Evolutionary conservation across 1,140 invertebrate genomes (phyloP), one percentile per base, ranked within the genome.

Genomic region (Vollenhovia emeryi): DNA sequence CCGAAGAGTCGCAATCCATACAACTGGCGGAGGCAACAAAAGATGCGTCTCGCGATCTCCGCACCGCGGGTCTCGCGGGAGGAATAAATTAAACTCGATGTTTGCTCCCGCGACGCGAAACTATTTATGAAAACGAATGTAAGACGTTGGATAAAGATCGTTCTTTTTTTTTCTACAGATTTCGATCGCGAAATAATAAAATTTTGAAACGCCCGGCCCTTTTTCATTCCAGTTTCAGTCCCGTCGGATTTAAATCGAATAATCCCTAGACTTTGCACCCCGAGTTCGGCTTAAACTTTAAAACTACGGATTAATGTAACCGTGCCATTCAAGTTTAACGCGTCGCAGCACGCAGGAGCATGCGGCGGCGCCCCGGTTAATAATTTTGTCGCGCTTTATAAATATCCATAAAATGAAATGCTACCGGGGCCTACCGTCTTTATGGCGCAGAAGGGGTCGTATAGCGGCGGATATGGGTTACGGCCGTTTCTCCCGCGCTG

Each of bases 381-480:
- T 57, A 82, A 73, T 82, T 73, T 71, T 68, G 50, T 69, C 66
- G 50, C 50, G 24, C 18, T 50, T 73, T 82, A 71, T 80, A 82
- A 71, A 82, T 82, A 82, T 82, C 66, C 64, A 82, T 71, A 82
- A 82, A 71, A 78, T 36, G 27, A 52, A 66, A 45, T 71, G 66
- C 13, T 80, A n/a, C 27, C 50, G 78, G 48, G 0, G 36, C 36
- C 78, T 82, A 82, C 36, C 78, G 40, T 82, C 50, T 82, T 82
- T 82, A 82, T 73, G 78, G 48, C 36, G 6, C 48, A 13, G 50
- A 45, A 45, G 30, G 21, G 68, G 48, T 59, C 78, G 13, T 57
- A 71, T 73, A 73, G n/a, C 50, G n/a, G 50, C 18, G 50, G 50
- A 59, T 43, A n/a, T 68, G 15, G 76, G 43, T 68, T 68, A 82